Evolutionary conservation across 2,888 invertebrate genomes (phyloP), one percentile per base, ranked within the genome.

Genomic region (Cremastobaeus sp.): DNA sequence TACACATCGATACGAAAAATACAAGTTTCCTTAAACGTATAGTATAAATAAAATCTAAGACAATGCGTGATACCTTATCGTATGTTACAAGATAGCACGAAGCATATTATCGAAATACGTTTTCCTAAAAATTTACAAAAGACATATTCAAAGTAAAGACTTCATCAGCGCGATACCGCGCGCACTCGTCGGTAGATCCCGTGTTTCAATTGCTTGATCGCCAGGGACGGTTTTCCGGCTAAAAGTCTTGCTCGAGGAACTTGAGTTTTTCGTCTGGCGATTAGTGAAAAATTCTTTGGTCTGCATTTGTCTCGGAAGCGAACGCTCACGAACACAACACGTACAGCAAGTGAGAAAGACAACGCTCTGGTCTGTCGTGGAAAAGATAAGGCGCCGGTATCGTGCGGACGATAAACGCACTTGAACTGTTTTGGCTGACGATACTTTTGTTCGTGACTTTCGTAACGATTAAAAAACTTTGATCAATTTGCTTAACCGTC

Each of bases 201-300:
- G n/a, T 25, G 30, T 18, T 39, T 54, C 4, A 3, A 28, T 9
- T 18, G 37, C n/a, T 52, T 11, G 21, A 41, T 43, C 18, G 15
- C 21, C 55, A 43, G 55, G 55, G 55, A 57, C 55, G 55, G 55
- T 39, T 57, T 57, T 57, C 18, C 43, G 14, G 41, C 34, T n/a
- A n/a, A 37, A 57, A 57, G 55, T 57, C 55, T 57, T 57, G 20
- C 32, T 57, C 32, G 20, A 57, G 55, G 55, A 57, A 57, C 55
- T 43, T 57, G 20, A 8, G 55, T 54, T 54, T 52, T 39, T 52
- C 17, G 48, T 30, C 30, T 34, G 14, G 6, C n/a, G 20, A 11
- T 11, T 4, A 35, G 12, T 20, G 35, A 52, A 35, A 52, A 41
- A 8, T 30, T 55, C 12, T 30, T 55, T 55, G 41, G 41, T 41